Percentiles rank a stretch among this genome's conserved stretches.
Conservation (phyloP, 1,140 invertebrate species). For the Acromyrmex charruanus region DNA sequence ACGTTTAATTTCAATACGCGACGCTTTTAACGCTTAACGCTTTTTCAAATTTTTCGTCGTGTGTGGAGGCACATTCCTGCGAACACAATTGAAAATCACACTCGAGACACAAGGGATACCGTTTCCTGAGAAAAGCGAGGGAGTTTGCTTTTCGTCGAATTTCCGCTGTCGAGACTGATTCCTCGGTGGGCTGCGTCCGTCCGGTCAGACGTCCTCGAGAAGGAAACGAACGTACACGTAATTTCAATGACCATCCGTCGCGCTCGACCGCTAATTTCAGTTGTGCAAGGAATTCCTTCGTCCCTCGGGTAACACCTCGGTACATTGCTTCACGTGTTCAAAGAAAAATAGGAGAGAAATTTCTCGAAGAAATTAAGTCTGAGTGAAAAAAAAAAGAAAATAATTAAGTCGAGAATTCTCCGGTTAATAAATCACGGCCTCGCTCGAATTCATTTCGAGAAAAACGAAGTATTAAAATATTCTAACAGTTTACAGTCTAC, state of each 20-base stretch:
- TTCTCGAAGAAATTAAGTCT: constrained; percentile 41
- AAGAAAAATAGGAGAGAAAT: constrained; percentile 51
- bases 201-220: constrained; percentile 49
- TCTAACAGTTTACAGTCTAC: background rate
- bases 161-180: constrained; percentile 76
- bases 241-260: constrained; percentile 77
- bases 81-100: constrained; percentile 39
- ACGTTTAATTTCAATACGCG: background rate
- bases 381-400: too few species aligned
- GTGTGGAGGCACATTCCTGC: background rate
- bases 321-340: constrained; percentile 38
- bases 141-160: constrained; percentile 76
- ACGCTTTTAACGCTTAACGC: background rate
- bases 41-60: too few species aligned
- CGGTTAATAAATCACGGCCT: constrained; percentile 44
- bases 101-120: constrained; percentile 23
- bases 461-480: constrained; percentile 10
- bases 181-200: constrained; percentile 70
- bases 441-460: constrained; percentile 32
- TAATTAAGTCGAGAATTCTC: constrained; percentile 56
- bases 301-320: constrained; percentile 43
- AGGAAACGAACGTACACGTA: constrained; percentile 72
- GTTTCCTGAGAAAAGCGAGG: constrained; percentile 25
- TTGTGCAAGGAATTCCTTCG: constrained; percentile 51
- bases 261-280: constrained; percentile 70